Evolutionary conservation across 53 echinoderm and acorn worm species (phyloP).

Genomic region (Echinarachnius parma): DNA sequence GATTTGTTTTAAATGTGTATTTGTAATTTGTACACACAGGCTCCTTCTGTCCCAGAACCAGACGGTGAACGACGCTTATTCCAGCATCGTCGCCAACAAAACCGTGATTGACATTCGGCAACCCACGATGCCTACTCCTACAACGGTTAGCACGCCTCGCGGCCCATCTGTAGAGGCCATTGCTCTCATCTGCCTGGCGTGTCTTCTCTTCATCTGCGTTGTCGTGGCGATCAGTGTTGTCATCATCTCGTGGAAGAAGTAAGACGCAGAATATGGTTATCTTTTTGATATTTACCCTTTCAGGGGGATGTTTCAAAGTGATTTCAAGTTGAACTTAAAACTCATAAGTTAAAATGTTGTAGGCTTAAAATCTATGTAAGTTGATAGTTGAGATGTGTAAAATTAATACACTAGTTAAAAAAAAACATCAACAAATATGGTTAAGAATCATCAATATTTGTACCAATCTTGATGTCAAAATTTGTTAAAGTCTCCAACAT

Average conservation of each 20-base stretch:
- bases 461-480: too few relatives aligned
- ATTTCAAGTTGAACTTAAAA: too few relatives aligned
- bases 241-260: conserved; percentile 89
- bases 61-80: conserved; percentile 4
- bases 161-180: conserved; percentile 68
- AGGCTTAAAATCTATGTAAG: too few relatives aligned
- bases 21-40: too few relatives aligned
- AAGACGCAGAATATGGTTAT: too few relatives aligned
- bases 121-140: background rate
- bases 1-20: too few relatives aligned
- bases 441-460: too few relatives aligned
- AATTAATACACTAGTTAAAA: too few relatives aligned
- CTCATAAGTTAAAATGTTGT: too few relatives aligned
- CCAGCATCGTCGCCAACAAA: conserved; percentile 5
- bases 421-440: too few relatives aligned
- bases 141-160: background rate
- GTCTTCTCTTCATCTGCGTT: conserved; percentile 66
- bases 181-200: conserved; percentile 67
- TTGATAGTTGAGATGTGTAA: too few relatives aligned
- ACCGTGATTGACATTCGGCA: conserved; percentile 10
- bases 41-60: conserved; percentile 6
- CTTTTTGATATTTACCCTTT: background rate
- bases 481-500: too few relatives aligned
- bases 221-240: conserved; percentile 70
- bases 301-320: background rate